Evolutionary conservation across 1,140 invertebrate species (phyloP), one percentile per base, ranked within the genome.

Genomic region (Pogonomyrmex californicus): DNA sequence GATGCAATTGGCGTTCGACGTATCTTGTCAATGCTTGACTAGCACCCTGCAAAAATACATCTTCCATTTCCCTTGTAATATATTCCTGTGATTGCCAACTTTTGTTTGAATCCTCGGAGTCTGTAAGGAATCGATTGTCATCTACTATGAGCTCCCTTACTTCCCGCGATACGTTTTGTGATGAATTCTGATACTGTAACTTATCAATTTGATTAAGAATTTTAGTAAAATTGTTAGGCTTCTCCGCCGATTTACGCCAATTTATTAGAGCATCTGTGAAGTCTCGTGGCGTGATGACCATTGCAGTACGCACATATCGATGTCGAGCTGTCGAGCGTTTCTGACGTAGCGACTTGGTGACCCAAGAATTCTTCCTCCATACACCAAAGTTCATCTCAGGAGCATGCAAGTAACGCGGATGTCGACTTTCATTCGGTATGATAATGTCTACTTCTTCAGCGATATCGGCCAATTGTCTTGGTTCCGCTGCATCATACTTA

Each of bases 1-100:
- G 97, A 93, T 98, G 97, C 36, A 98, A 93, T 91, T 98, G 97
- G 90, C 97, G 97, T 92, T 98, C 97, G 96, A 98, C 97, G 90
- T 98, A 98, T 44, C 97, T 97, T 0, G 97, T 98, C 38, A 98
- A 92, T n/a, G 98, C 95, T 6, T 97, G 97, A 77, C 97, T 96
- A 36, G 98, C 97, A 14, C 97, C 97, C 93, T 97, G 97, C 0
- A 98, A 96, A 91, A 98, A 98, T 51, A 98, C 97, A 87, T 98
- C 97, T 92, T 98, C 98, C 96, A 98, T 97, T 94, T 98, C 97
- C 75, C 96, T 96, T 1, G 97, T 97, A 68, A 97, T 96, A 81
- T 95, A 95, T 85, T 97, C 97, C 6, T 91, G 92, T 6, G 93
- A 92, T n/a, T 94, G 94, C 95, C 95, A 95, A 3, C 85, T 88